Base-by-base conservation (phyloP, 2,888 invertebrate genomes). In the Hyppa rectilinea region DNA sequence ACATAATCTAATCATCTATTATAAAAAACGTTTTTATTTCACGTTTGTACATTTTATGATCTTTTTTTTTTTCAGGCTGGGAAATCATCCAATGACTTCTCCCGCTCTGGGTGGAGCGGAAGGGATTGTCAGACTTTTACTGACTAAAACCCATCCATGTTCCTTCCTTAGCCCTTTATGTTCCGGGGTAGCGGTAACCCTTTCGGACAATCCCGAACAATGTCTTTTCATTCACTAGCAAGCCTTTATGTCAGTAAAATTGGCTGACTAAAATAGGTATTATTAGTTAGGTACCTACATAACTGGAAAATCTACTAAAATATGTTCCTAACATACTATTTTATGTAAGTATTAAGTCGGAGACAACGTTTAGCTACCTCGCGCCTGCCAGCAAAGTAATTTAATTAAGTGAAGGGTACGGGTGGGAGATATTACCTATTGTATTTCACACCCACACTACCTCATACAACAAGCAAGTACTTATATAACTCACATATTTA, bases 331-430 rank as follows among this genome's bases (percentile, higher is more conserved):
- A 68, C 73, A 53, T 75, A 64, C 67, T 64, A 67, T 59, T 82
- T 84, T 76, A 84, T 82, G 74, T 53, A 67, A 71, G 70, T 79
- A 84, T 81, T 74, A 82, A 79, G 68, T 62, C 62, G 52, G 62
- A 81, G 81, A 79, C 65, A 83, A 71, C 67, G 66, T 60, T 78
- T 73, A 76, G 74, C 70, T 71, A 62, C 76, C 65, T 84, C 70
- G 43, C 78, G 74, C 70, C 53, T 81, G 60, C 52, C 55, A 74
- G 62, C 65, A 79, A 76, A 79, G 74, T 84, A 79, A 81, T 84
- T 84, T 83, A 82, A 84, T 84, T 79, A 83, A 82, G 74, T 71
- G 61, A 71, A 78, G 78, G 80, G 81, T 82, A 71, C 74, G 67
- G 67, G 47, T 50, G 82, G 78, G 67, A 71, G 56, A 56, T 71